Percentiles rank a stretch among this genome's conserved stretches.
Evolutionary conservation across 2,113 vertebrate species (phyloP).

Genomic region (Ammospiza nelsoni): DNA sequence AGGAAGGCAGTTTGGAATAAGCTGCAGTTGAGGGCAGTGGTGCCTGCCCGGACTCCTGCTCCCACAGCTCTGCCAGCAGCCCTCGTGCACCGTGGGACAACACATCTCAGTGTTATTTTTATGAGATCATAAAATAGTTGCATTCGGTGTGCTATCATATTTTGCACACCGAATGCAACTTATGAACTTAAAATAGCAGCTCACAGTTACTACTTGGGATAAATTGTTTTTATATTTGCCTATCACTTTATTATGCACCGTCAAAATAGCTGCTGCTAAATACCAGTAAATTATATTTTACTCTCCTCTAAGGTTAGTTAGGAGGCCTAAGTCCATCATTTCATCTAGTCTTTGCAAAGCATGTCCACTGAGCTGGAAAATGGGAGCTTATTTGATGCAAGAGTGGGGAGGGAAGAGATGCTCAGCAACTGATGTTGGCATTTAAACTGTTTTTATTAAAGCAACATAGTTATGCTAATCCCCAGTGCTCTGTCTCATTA

Average conservation of each 20-base stretch:
- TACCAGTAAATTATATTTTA: conserved; percentile 18
- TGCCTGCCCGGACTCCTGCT: not conserved
- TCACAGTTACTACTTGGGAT: conserved; percentile 52
- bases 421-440: not conserved
- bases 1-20: not conserved
- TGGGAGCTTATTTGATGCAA: not conserved
- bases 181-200: conserved; percentile 63
- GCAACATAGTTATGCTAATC: not conserved
- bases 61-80: not conserved
- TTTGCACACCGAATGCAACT: not conserved
- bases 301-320: not conserved
- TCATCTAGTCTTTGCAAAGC: not conserved
- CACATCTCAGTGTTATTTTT: conserved; percentile 23
- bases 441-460: not conserved
- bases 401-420: not conserved
- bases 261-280: conserved; percentile 47
- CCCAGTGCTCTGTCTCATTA: not conserved
- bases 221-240: conserved; percentile 67
- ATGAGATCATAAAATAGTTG: conserved; percentile 39
- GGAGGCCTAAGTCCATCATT: not conserved
- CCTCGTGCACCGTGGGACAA: accelerated
- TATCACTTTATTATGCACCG: not conserved
- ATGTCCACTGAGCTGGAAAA: not conserved
- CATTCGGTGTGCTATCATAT: conserved; percentile 1
- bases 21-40: not conserved